Percentiles rank a stretch among this genome's conserved stretches.
Conservation (phyloP, 2,113 vertebrate species). For the Pseudorasbora parva region DNA sequence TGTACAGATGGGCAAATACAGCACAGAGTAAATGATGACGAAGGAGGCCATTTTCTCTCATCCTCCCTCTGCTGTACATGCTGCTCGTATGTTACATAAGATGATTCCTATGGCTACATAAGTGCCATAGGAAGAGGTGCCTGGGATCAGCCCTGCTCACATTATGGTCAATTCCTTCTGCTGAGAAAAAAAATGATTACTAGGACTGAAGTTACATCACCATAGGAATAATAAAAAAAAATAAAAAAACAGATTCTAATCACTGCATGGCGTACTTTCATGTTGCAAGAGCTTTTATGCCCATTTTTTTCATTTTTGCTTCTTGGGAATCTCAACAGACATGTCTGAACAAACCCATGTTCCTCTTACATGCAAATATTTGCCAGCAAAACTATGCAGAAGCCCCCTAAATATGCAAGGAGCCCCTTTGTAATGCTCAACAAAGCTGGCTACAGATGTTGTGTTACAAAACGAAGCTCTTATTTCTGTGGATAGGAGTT, state of each 20-base stretch:
- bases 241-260: conserved; percentile 4
- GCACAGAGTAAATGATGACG: conserved; percentile 41
- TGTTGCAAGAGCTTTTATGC: conserved; percentile 28
- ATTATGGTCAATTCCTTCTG: conserved; percentile 17
- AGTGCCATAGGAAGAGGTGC: conserved; percentile 21
- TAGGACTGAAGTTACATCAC: conserved; percentile 22
- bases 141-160: neutral
- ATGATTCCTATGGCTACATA: conserved; percentile 52
- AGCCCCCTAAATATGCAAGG: conserved; percentile 29
- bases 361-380: conserved; percentile 20
- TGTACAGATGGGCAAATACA: conserved; percentile 41
- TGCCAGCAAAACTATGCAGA: conserved; percentile 15
- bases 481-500: conserved; percentile 25
- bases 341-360: conserved; percentile 39
- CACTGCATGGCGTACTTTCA: conserved; percentile 35
- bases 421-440: neutral
- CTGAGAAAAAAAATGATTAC: neutral
- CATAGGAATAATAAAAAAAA: neutral
- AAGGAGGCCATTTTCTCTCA: conserved; percentile 57
- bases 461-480: conserved; percentile 43
- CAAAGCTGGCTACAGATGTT: neutral
- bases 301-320: neutral
- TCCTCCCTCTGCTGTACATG: conserved; percentile 44
- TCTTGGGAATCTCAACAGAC: neutral
- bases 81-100: conserved; percentile 53